Evolutionary conservation across 2,797 vertebrate species (phyloP).

Genomic region (Protosalanx chinensis): DNA sequence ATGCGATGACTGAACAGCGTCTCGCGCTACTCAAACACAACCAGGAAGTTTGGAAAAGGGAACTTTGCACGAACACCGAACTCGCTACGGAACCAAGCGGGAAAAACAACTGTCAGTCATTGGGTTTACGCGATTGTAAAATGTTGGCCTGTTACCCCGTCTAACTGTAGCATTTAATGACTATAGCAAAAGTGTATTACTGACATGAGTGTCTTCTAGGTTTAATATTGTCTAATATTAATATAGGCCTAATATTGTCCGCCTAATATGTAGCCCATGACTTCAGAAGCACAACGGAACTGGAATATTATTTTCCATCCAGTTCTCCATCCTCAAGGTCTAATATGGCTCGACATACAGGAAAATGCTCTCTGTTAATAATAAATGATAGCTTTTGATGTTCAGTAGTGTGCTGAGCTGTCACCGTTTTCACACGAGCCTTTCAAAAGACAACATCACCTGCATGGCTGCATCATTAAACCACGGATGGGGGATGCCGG

Average conservation of each 20-base stretch:
- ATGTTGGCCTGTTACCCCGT: background rate
- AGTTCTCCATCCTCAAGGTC: background rate
- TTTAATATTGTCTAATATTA: background rate
- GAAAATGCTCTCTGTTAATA: background rate
- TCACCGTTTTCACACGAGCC: no score
- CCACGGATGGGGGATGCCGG: no score
- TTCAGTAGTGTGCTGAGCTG: background rate
- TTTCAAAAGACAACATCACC: background rate
- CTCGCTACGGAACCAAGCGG: no score
- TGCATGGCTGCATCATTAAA: background rate
- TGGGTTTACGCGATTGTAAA: background rate
- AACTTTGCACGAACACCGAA: background rate
- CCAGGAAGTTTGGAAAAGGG: background rate
- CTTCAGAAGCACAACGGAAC: background rate
- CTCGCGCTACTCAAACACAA: background rate
- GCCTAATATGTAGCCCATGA: background rate
- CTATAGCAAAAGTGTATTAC: background rate
- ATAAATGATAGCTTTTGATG: background rate
- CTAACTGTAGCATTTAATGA: background rate
- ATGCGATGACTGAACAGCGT: background rate
- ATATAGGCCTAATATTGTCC: background rate
- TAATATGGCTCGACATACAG: background rate
- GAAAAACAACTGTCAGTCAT: background rate
- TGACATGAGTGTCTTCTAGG: background rate
- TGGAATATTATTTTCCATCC: background rate